A percentile compares a stretch with the other conserved stretches of the same genome.
Evolutionary conservation across 1,140 invertebrate genomes (phyloP).

Genomic region (Brachionus rotundiformis): DNA sequence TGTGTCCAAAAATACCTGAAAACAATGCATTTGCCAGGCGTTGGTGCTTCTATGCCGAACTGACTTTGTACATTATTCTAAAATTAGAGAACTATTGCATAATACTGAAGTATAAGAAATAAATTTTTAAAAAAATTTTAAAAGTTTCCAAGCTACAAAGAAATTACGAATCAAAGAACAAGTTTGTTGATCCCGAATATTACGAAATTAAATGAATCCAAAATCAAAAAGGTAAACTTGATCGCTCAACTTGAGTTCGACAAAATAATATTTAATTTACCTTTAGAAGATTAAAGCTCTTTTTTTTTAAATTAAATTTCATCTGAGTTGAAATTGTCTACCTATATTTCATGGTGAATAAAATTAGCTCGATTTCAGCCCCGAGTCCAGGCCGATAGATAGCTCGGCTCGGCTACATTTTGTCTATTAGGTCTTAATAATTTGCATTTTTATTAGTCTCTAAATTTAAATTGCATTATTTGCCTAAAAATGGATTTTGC

Average conservation of each 20-base stretch:
- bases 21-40: conserved; percentile 20
- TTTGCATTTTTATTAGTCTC: conserved; percentile 13
- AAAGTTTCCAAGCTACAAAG: conserved; percentile 45
- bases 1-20: not conserved
- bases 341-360: conserved; percentile 8
- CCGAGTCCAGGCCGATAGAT: not conserved
- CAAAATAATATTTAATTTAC: conserved; percentile 27
- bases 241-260: not conserved
- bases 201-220: conserved; percentile 29
- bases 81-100: not conserved
- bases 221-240: conserved; percentile 47
- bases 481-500: not conserved
- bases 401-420: too few relatives aligned
- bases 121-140: conserved; percentile 1
- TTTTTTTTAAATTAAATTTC: conserved; percentile 22
- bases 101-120: not conserved
- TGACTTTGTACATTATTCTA: not conserved
- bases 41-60: not conserved
- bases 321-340: conserved; percentile 3
- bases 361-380: not conserved
- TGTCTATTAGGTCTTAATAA: not conserved
- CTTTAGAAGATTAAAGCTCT: not conserved
- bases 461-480: not conserved
- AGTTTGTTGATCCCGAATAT: conserved; percentile 16
- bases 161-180: not conserved